Percentiles rank a stretch among this genome's conserved stretches.
Evolutionary conservation across 2,113 vertebrate species (phyloP).

Genomic region (Hemichromis elongatus): DNA sequence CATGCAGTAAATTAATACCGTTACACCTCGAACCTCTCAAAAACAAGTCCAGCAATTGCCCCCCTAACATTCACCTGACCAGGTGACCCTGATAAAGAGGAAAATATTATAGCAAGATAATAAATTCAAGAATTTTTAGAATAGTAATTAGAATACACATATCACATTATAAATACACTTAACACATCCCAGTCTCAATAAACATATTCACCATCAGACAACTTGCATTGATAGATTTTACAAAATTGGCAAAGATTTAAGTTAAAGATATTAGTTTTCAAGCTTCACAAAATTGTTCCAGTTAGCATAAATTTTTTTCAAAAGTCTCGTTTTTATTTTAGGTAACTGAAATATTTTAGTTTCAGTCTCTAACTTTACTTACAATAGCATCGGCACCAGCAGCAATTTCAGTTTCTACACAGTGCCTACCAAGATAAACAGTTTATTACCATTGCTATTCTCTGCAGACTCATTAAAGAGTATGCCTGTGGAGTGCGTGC

Average conservation of each 20-base stretch:
- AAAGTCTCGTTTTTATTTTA: not conserved
- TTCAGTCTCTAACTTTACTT: not conserved
- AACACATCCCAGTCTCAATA: not conserved
- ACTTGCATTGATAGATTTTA: not conserved
- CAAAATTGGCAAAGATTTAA: not conserved
- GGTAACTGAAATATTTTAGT: not conserved
- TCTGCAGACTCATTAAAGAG: not conserved
- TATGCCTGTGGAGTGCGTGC: not conserved
- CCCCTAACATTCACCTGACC: not conserved
- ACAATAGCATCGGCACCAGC: not conserved
- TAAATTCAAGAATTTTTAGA: not conserved
- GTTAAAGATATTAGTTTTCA: not conserved
- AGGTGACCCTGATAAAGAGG: not conserved
- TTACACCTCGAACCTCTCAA: not conserved
- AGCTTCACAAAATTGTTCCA: not conserved
- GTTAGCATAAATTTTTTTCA: not conserved
- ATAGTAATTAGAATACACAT: not conserved
- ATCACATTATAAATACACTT: not conserved
- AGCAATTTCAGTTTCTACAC: not conserved
- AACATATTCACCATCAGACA: not conserved
- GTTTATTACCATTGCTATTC: not conserved
- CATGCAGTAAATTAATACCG: not conserved
- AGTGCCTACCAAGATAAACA: not conserved
- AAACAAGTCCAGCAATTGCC: not conserved
- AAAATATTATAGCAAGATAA: not conserved